Evolutionary conservation across 2,888 invertebrate genomes (phyloP).

Genomic region (Adelphocoris suturalis): DNA sequence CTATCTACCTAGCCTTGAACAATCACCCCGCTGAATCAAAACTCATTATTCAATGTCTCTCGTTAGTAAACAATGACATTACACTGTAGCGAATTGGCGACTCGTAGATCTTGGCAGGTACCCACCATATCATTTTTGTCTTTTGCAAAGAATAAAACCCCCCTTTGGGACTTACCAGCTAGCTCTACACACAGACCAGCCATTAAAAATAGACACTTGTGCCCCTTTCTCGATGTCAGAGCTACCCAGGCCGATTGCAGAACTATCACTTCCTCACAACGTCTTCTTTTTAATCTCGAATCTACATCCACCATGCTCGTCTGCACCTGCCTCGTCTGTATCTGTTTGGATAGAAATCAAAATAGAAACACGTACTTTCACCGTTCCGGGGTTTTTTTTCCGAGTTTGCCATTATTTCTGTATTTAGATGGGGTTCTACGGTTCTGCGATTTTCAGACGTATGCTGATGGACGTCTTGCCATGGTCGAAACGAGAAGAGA

Average conservation of each 20-base stretch:
- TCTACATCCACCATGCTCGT: background rate
- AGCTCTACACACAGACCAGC: background rate
- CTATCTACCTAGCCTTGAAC: background rate
- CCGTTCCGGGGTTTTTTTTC: background rate
- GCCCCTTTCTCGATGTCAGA: conserved; percentile 7
- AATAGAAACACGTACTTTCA: background rate
- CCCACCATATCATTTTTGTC: background rate
- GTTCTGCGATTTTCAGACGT: background rate
- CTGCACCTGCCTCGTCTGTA: background rate
- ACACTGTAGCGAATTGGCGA: background rate
- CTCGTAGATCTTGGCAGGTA: background rate
- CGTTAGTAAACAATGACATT: conserved; percentile 11
- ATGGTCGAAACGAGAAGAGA: background rate
- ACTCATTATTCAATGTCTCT: background rate
- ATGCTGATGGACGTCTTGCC: background rate
- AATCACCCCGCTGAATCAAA: background rate
- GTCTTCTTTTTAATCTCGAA: background rate
- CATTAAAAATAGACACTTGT: conserved; percentile 27
- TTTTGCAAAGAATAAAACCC: background rate
- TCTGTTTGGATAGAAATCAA: background rate
- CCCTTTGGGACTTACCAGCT: background rate
- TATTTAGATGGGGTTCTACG: background rate
- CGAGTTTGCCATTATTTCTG: too few species aligned
- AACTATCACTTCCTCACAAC: conserved; percentile 20
- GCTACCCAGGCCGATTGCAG: background rate